Percentiles rank a stretch among this genome's conserved stretches.
These are phyloP conservation scores for Ploceus nigricollis DNA, from an alignment of 2,113 vertebrate species.

Conservation along the genomic window DNA sequence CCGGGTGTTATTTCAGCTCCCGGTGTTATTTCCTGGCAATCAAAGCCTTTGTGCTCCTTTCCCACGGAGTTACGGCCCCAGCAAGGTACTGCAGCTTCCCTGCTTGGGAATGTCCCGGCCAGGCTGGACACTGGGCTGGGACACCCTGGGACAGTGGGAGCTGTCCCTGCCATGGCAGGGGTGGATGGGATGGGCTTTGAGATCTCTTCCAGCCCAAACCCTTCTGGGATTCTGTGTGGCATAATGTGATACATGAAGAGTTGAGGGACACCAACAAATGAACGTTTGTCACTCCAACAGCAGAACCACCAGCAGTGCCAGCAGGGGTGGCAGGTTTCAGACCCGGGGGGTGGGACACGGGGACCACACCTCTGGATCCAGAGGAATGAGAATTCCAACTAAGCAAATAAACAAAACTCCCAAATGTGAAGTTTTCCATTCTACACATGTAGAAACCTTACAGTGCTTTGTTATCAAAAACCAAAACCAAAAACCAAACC, in stretches of 20 bases:
- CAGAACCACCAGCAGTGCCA: not conserved
- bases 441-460: not conserved
- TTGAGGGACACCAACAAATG: not conserved
- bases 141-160: not conserved
- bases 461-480: not conserved
- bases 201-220: not conserved
- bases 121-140: not conserved
- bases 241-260: not conserved
- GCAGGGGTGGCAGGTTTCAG: not conserved
- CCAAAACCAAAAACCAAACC: not conserved
- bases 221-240: too few species aligned
- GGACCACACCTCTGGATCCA: not conserved
- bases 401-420: not conserved
- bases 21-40: accelerated
- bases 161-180: not conserved
- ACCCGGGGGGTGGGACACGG: accelerated
- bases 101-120: not conserved
- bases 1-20: accelerated
- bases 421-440: not conserved
- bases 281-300: not conserved
- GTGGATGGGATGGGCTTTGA: accelerated
- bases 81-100: not conserved
- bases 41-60: too few species aligned
- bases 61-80: not conserved
- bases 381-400: not conserved